Evolutionary conservation across 2,888 invertebrate genomes (phyloP).

Genomic region (Mythimna vitellina): DNA sequence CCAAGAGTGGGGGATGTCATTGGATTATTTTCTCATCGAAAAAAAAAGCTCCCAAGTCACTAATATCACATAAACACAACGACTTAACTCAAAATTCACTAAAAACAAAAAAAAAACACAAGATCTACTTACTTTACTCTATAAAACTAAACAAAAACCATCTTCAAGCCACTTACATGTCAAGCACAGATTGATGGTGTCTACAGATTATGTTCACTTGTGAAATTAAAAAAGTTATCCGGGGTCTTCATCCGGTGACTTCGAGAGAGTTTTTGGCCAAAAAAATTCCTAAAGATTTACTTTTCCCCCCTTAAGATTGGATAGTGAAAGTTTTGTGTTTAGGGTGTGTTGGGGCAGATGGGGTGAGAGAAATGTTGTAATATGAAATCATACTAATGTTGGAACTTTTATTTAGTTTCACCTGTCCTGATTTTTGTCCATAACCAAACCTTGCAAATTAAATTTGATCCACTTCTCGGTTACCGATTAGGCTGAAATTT

Average conservation of each 20-base stretch:
- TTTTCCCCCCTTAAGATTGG: constrained; percentile 30
- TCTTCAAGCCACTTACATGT: constrained; percentile 8
- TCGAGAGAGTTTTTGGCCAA: constrained; percentile 46
- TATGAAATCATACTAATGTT: neutral
- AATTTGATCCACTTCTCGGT: too few relatives aligned
- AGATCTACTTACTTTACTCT: neutral
- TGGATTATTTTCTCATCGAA: too few relatives aligned
- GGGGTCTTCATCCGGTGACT: constrained; percentile 52
- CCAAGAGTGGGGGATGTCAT: too few relatives aligned
- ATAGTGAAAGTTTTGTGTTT: constrained; percentile 46
- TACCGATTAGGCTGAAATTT: too few relatives aligned
- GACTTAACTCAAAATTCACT: neutral
- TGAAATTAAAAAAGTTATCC: constrained; percentile 69
- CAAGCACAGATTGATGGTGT: constrained; percentile 63
- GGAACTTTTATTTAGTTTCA: too few relatives aligned
- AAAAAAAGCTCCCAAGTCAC: too few relatives aligned
- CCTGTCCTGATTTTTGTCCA: too few relatives aligned
- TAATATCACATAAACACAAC: neutral
- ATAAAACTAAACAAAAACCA: constrained; percentile 37
- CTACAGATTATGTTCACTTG: constrained; percentile 66
- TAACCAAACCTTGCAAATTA: too few relatives aligned
- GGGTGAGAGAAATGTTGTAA: constrained; percentile 2
- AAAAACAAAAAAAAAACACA: constrained; percentile 26
- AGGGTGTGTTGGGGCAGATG: constrained; percentile 22
- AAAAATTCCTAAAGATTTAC: constrained; percentile 42